A percentile compares a stretch with the other conserved stretches of the same genome.
phyloP scores from a whole-genome alignment of 2,888 invertebrate species.

The Caenorhabditis virilis region DNA sequence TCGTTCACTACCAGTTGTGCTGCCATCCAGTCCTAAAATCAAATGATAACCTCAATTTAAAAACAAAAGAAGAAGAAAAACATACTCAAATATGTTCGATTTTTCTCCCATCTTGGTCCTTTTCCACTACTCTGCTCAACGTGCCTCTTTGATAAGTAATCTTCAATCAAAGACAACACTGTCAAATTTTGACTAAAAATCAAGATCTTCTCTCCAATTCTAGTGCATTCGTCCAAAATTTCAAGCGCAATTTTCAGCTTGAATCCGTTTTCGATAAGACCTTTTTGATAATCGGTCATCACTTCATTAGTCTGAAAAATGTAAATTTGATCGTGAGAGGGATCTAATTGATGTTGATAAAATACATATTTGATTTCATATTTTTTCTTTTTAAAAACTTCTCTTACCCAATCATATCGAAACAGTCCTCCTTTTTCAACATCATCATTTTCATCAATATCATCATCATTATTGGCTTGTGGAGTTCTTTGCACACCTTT shows the following conservation, averaged over 20 bases:
- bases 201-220: constrained; percentile 85
- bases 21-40: constrained; percentile 84
- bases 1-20: constrained; percentile 88
- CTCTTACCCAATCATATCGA: constrained; percentile 42
- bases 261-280: constrained; percentile 87
- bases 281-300: constrained; percentile 78
- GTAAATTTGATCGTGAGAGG: not conserved
- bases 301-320: constrained; percentile 70
- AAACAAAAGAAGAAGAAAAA: too few relatives aligned
- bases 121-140: constrained; percentile 69
- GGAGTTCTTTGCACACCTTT: too few relatives aligned
- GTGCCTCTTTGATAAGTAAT: constrained; percentile 80
- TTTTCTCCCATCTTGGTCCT: constrained; percentile 78
- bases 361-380: too few relatives aligned
- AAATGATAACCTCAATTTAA: too few relatives aligned
- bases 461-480: too few relatives aligned
- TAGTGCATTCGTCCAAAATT: constrained; percentile 85
- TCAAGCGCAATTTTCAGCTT: constrained; percentile 93
- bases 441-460: not conserved
- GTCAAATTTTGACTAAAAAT: constrained; percentile 94
- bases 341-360: too few relatives aligned
- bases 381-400: too few relatives aligned
- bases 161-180: constrained; percentile 91
- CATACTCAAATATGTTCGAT: constrained; percentile 87
- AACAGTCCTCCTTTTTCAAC: constrained; percentile 15